A percentile compares a stretch with the other conserved stretches of the same genome.
Evolutionary conservation across 1,140 invertebrate genomes (phyloP).

Genomic region (Micrasema minimum): DNA sequence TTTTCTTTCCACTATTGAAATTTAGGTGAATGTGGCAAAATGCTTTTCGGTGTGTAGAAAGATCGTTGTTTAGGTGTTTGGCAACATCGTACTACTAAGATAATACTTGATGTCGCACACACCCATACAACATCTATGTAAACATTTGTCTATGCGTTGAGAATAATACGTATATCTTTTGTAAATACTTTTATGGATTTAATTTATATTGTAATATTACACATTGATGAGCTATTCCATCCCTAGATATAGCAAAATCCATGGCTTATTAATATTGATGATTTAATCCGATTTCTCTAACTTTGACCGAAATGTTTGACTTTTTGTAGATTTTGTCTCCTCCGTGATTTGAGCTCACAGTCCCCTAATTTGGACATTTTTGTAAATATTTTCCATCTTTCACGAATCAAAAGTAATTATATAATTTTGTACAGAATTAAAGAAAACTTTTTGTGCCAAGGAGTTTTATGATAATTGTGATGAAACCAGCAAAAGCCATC

Average conservation of each 20-base stretch:
- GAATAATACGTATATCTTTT: conserved; percentile 39
- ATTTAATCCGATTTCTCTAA: not conserved
- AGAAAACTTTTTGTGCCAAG: conserved; percentile 26
- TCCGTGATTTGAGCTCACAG: not conserved
- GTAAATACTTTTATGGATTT: conserved; percentile 47
- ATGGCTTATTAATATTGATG: conserved; percentile 20
- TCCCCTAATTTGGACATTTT: not conserved
- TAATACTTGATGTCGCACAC: conserved; percentile 50
- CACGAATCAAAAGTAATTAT: too few species aligned
- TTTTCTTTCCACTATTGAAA: too few species aligned
- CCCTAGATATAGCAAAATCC: conserved; percentile 5
- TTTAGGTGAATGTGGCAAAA: conserved; percentile 1
- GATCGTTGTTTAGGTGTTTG: conserved; percentile 53
- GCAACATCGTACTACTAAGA: conserved; percentile 42
- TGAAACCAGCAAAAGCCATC: conserved; percentile 36
- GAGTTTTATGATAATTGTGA: conserved; percentile 21
- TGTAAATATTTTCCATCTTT: conserved; percentile 17
- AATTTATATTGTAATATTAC: conserved; percentile 24
- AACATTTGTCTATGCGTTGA: conserved; percentile 6
- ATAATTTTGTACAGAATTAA: not conserved
- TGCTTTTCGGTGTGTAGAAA: not conserved
- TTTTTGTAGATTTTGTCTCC: too few species aligned
- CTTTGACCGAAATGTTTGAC: too few species aligned
- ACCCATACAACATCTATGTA: conserved; percentile 49
- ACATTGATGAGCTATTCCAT: too few species aligned